These are phyloP conservation scores for Elmis aenea DNA, from an alignment of 2,888 invertebrate species.

Conservation along the genomic window DNA sequence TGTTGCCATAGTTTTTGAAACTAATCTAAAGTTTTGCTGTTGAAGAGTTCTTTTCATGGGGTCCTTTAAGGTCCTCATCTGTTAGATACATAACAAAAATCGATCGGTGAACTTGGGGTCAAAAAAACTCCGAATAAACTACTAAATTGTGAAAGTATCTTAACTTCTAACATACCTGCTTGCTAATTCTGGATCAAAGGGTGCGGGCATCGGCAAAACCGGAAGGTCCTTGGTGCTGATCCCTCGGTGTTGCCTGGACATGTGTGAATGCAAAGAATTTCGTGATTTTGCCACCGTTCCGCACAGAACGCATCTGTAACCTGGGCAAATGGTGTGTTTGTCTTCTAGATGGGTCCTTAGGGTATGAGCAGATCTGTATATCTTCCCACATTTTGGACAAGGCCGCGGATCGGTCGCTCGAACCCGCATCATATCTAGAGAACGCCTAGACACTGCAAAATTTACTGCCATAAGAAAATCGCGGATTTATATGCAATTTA, in stretches of 20 bases:
- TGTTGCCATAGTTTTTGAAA: no score
- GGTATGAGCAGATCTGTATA: slow-evolving; percentile 87
- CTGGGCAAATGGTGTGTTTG: slow-evolving; percentile 89
- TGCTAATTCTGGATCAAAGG: slow-evolving; percentile 86
- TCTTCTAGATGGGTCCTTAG: slow-evolving; percentile 87
- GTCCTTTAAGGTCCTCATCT: no score
- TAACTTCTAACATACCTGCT: slow-evolving; percentile 66
- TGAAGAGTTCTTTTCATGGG: no score
- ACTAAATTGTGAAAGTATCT: no score
- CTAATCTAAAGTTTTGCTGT: no score
- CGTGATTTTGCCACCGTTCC: slow-evolving; percentile 90
- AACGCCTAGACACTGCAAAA: slow-evolving; percentile 65
- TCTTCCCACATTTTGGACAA: slow-evolving; percentile 90
- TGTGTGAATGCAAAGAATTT: slow-evolving; percentile 88
- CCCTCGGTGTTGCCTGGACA: slow-evolving; percentile 89
- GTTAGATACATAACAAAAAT: no score
- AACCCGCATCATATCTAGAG: slow-evolving; percentile 79
- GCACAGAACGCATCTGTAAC: slow-evolving; percentile 86
- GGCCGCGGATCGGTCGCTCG: slow-evolving; percentile 89
- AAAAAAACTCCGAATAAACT: no score
- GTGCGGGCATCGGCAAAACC: slow-evolving; percentile 86
- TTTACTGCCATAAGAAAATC: no score
- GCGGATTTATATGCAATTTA: no score
- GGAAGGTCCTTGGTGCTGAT: slow-evolving; percentile 91
- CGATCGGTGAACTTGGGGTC: no score